Conservation (phyloP, 2,888 invertebrate genomes). For the Plagodis pulveraria region DNA sequence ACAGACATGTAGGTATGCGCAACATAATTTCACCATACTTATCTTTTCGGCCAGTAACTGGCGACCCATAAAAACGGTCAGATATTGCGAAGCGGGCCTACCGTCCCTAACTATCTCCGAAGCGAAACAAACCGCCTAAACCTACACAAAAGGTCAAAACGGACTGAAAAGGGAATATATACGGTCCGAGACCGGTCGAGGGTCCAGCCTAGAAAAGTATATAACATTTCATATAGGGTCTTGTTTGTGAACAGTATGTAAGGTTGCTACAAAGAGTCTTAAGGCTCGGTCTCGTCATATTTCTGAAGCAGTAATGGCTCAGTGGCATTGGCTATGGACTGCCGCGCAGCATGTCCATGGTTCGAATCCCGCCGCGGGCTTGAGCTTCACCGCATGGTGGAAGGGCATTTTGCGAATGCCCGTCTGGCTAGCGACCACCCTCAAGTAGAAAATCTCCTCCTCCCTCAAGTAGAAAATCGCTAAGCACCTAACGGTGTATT, state of each 20-base stretch:
- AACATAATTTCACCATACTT: conserved; percentile 21
- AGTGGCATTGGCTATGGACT: too few species aligned
- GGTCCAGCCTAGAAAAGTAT: conserved; percentile 81
- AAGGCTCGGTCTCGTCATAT: neutral
- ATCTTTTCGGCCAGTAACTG: conserved; percentile 17
- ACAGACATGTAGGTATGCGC: neutral
- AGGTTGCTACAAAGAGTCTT: conserved; percentile 1
- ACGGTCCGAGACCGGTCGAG: conserved; percentile 24
- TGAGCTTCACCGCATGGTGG: too few species aligned
- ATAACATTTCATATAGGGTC: conserved; percentile 60
- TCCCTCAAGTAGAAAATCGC: too few species aligned
- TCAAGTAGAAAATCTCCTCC: too few species aligned
- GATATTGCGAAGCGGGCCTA: conserved; percentile 24
- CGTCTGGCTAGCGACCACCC: too few species aligned
- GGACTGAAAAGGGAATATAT: conserved; percentile 56
- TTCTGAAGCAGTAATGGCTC: too few species aligned
- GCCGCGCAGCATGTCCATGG: too few species aligned
- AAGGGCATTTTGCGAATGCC: too few species aligned
- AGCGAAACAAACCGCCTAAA: conserved; percentile 67
- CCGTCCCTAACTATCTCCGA: conserved; percentile 30
- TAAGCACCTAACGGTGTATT: too few species aligned
- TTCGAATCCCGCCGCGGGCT: too few species aligned
- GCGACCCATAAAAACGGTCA: conserved; percentile 26
- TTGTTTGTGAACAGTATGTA: conserved; percentile 5
- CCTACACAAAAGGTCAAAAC: conserved; percentile 72